Evolutionary conservation across 1,140 invertebrate species (phyloP), one percentile per base, ranked within the genome.

Genomic region (Zaprionus davidi): DNA sequence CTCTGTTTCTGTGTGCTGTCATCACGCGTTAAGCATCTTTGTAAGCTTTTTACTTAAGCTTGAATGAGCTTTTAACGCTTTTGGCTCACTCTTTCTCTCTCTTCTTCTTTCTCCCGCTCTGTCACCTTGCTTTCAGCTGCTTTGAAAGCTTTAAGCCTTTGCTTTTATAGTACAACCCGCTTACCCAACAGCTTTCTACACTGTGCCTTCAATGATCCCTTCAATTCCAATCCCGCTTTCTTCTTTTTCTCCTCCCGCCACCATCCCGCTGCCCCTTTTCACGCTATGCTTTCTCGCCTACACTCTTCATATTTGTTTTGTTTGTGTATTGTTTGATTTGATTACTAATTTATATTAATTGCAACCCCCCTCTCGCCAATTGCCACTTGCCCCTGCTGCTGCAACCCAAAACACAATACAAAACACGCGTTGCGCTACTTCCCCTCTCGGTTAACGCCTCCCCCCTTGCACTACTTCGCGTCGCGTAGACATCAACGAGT

Each of bases 401-500:
- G 55, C 59, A 78, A 58, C 34, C 38, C 51, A 26, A 69, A 64
- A 79, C 60, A 69, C 59, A 78, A 76, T 55, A 72, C 71, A 72
- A 72, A 63, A 81, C 77, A 87, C 76, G 78, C 73, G 75, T 79
- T 82, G 73, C 72, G 67, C 71, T 41, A 49, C 31, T 34, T 34
- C 31, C 31, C 31, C 31, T 34, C 31, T 34, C 31, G 31, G 31
- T 34, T 11, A 34, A 34, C 24, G 22, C 75, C 76, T 78, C 56
- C 51, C 62, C 78, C 51, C 22, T 74, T 22, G 38, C 22, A 15
- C 34, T 12, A 28, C 34, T 41, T 6, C 53, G 62, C 41, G 41
- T 65, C 56, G 58, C 17, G 44, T 67, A 98, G 97, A 98, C 95
- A 94, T 98, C 93, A 96, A 98, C 94, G 97, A 98, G 94, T 98